A percentile compares a stretch with the other conserved stretches of the same genome.
Evolutionary conservation across 2,888 invertebrate species (phyloP).

Genomic region (Hemaris fuciformis): DNA sequence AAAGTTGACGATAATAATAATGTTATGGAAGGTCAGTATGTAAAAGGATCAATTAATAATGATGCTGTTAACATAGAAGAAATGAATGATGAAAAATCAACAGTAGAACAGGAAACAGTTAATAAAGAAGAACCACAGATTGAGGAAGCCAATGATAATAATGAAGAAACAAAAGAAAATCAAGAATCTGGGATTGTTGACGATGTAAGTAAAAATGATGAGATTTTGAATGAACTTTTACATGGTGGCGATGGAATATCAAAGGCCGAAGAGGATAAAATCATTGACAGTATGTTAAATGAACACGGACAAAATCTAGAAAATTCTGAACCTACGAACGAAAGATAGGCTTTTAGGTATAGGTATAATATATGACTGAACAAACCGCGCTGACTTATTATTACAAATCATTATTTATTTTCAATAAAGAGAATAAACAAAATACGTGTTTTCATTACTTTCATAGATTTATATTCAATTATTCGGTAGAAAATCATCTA

Average conservation of each 20-base stretch:
- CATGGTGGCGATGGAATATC: slow-evolving; percentile 25
- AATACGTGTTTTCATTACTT: background rate
- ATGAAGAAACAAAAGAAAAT: background rate
- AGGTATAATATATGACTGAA: slow-evolving; percentile 1
- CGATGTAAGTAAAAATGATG: slow-evolving; percentile 14
- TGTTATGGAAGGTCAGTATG: background rate
- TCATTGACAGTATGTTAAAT: slow-evolving; percentile 44
- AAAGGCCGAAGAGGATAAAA: slow-evolving; percentile 33
- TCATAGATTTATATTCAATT: background rate
- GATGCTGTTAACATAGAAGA: background rate
- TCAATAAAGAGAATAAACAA: background rate
- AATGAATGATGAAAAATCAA: background rate
- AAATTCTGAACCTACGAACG: slow-evolving; percentile 35
- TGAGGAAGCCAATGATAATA: background rate
- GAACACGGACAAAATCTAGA: slow-evolving; percentile 33
- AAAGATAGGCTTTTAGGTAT: slow-evolving; percentile 32
- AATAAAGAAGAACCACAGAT: background rate
- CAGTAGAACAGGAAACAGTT: background rate
- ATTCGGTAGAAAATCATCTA: no score
- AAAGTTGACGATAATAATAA: background rate
- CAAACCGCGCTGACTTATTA: background rate
- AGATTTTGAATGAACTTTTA: slow-evolving; percentile 34
- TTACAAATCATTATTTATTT: background rate
- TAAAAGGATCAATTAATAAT: background rate
- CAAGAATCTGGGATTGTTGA: background rate